Conservation (phyloP, 1,140 invertebrate genomes). For the Megalonaias nervosa region DNA sequence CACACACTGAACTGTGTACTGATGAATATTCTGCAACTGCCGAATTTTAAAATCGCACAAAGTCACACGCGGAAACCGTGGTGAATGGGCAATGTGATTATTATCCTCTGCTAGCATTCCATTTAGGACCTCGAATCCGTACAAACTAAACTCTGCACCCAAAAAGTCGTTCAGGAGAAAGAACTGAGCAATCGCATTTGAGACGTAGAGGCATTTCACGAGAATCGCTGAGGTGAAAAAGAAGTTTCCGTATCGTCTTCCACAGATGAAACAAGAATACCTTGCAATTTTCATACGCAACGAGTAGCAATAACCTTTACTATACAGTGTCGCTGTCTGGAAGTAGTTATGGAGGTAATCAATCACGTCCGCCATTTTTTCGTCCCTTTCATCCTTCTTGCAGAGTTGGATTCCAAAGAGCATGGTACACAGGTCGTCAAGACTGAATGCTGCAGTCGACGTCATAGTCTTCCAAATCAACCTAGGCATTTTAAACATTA, state of each 20-base stretch:
- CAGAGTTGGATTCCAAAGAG: slow-evolving; percentile 54
- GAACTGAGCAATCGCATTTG: slow-evolving; percentile 73
- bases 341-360: slow-evolving; percentile 27
- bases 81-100: slow-evolving; percentile 60
- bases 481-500: slow-evolving; percentile 95
- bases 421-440: slow-evolving; percentile 75
- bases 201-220: slow-evolving; percentile 73
- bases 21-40: slow-evolving; percentile 70
- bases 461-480: slow-evolving; percentile 55
- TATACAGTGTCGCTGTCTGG: slow-evolving; percentile 15
- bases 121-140: slow-evolving; percentile 72
- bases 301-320: slow-evolving; percentile 8
- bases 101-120: slow-evolving; percentile 68
- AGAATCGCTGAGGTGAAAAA: slow-evolving; percentile 71
- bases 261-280: slow-evolving; percentile 62
- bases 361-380: slow-evolving; percentile 58
- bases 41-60: slow-evolving; percentile 75
- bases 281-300: slow-evolving; percentile 27
- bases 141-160: slow-evolving; percentile 71
- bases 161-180: slow-evolving; percentile 74
- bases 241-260: slow-evolving; percentile 73
- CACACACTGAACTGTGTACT: slow-evolving; percentile 74
- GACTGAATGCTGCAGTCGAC: slow-evolving; percentile 45
- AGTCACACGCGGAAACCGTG: slow-evolving; percentile 73
- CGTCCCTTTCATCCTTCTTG: slow-evolving; percentile 51